Evolutionary conservation across 2,113 vertebrate genomes (phyloP).

Genomic region (Smithornis capensis): DNA sequence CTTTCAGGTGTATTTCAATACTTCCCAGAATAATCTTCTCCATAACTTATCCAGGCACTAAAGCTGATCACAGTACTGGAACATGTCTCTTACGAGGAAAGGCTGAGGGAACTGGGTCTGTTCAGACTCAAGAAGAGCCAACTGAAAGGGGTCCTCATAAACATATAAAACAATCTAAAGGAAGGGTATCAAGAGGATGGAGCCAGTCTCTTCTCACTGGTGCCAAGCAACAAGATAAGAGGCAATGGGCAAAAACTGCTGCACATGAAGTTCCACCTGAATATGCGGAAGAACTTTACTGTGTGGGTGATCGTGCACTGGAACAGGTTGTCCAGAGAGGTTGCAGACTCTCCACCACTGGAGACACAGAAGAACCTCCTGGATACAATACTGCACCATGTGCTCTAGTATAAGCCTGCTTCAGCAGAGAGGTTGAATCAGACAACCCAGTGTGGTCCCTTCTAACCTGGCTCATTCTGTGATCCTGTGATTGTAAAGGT

Average conservation of each 20-base stretch:
- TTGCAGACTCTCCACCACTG: neutral
- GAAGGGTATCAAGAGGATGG: neutral
- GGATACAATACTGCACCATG: too few relatives aligned
- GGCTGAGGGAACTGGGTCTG: neutral
- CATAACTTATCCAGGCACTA: neutral
- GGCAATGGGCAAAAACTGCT: neutral
- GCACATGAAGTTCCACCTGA: neutral
- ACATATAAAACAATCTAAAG: neutral
- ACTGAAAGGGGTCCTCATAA: neutral
- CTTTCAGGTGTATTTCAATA: neutral
- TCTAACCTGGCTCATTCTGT: neutral
- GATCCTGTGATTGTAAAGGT: neutral
- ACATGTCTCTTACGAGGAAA: neutral
- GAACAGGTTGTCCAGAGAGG: neutral
- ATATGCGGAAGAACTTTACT: neutral
- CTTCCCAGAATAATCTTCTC: neutral
- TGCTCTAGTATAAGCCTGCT: neutral
- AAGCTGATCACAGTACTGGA: neutral
- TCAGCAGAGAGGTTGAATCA: neutral
- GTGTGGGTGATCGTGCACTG: rapidly evolving
- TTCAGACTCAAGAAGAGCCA: rapidly evolving
- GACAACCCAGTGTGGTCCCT: neutral
- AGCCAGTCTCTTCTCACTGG: neutral
- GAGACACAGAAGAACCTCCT: neutral
- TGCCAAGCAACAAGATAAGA: neutral